phyloP scores from a whole-genome alignment of 2,888 invertebrate genomes.

The Macropis europaea region DNA sequence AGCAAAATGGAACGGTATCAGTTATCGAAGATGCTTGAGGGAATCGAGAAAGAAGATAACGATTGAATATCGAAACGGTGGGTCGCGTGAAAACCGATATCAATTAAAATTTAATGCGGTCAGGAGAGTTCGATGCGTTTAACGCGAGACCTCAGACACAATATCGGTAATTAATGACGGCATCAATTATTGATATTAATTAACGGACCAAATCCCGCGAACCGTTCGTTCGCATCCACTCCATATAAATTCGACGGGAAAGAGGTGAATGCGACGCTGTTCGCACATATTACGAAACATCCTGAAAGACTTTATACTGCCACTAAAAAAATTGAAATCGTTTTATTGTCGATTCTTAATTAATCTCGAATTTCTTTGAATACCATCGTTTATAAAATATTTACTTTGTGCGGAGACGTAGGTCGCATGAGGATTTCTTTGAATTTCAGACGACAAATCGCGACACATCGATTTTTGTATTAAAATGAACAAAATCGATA shows the following conservation, averaged over 20 bases:
- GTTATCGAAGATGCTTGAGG: background rate
- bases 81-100: conserved; percentile 13
- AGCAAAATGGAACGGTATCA: background rate
- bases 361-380: too few relatives aligned
- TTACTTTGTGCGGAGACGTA: too few relatives aligned
- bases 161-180: conserved; percentile 16
- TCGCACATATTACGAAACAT: too few relatives aligned
- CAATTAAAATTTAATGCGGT: conserved; percentile 31
- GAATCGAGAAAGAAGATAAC: background rate
- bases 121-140: background rate
- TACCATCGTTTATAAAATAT: too few relatives aligned
- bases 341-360: too few relatives aligned
- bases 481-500: too few relatives aligned
- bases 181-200: conserved; percentile 32
- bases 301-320: too few relatives aligned
- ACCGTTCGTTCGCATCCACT: background rate
- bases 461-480: too few relatives aligned
- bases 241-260: background rate
- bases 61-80: background rate
- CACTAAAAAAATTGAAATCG: too few relatives aligned
- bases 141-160: conserved; percentile 28
- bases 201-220: background rate
- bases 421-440: too few relatives aligned
- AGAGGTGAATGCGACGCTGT: background rate
- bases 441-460: too few relatives aligned